These are phyloP conservation scores for Hypolimnas misippus DNA, from an alignment of 2,888 invertebrate genomes.

Conservation along the genomic window DNA sequence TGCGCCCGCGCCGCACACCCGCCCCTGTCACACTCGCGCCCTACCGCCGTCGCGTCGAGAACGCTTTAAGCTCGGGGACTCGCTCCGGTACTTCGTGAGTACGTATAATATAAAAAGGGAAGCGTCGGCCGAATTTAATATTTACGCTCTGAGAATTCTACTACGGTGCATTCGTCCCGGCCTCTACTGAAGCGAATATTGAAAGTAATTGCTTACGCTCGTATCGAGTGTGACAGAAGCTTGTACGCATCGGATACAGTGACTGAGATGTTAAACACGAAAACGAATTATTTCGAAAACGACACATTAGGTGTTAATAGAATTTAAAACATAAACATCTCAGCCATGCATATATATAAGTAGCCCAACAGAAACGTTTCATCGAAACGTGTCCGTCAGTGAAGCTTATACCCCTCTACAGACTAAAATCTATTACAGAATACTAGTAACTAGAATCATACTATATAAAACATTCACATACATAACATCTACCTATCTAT, in stretches of 20 bases:
- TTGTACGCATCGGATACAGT: conserved; percentile 33
- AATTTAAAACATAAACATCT: conserved; percentile 50
- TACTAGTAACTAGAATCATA: conserved; percentile 47
- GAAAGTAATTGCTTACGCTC: conserved; percentile 17
- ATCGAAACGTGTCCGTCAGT: conserved; percentile 45
- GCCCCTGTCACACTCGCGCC: conserved; percentile 37
- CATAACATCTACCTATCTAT: conserved; percentile 80
- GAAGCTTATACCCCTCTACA: conserved; percentile 67
- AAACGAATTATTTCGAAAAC: conserved; percentile 26
- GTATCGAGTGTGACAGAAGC: conserved; percentile 43
- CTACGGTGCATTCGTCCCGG: conserved; percentile 17
- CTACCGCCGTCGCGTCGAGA: not conserved
- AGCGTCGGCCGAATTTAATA: not conserved
- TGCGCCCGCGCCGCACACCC: conserved; percentile 39
- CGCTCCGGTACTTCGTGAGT: conserved; percentile 6
- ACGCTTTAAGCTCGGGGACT: not conserved
- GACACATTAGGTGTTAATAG: conserved; percentile 21
- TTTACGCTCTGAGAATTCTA: conserved; percentile 5
- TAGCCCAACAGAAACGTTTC: conserved; percentile 46
- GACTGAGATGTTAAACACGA: conserved; percentile 33
- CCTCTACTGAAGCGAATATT: conserved; percentile 37
- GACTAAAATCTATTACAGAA: conserved; percentile 50
- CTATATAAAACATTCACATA: conserved; percentile 62
- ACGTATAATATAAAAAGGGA: no score
- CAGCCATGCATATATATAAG: conserved; percentile 48